A percentile compares a stretch with the other conserved stretches of the same genome.
These are phyloP conservation scores for Musca domestica DNA, from an alignment of 1,140 invertebrate genomes.

Conservation along the genomic window DNA sequence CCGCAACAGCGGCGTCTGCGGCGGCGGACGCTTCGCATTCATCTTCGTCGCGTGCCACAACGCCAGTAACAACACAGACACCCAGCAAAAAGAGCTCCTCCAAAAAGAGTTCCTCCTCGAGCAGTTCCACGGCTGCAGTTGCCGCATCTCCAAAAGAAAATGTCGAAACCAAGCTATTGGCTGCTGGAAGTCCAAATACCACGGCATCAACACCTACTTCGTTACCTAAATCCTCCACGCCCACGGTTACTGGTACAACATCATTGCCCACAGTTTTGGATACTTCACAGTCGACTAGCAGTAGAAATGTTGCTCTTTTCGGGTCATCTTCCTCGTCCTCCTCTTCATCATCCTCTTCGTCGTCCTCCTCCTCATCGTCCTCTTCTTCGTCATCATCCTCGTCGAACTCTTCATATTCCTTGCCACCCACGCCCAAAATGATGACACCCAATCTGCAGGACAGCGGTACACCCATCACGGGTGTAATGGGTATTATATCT, in stretches of 20 bases:
- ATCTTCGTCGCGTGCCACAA: not conserved
- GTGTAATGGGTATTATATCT: not conserved
- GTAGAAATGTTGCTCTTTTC: not conserved
- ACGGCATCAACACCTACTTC: not conserved
- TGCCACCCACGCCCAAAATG: conserved; percentile 42
- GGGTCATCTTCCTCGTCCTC: conserved; percentile 46
- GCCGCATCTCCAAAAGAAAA: no score
- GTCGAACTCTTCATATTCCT: conserved; percentile 47
- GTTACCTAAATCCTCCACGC: not conserved
- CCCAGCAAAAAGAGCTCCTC: conserved; percentile 24
- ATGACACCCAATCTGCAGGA: conserved; percentile 1
- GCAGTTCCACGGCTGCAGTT: not conserved
- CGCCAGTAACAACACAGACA: conserved; percentile 1
- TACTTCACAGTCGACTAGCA: not conserved
- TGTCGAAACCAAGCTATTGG: conserved; percentile 3
- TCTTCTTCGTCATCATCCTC: conserved; percentile 42
- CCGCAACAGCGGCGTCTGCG: conserved; percentile 10
- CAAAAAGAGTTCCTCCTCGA: conserved; percentile 8
- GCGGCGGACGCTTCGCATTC: conserved; percentile 16
- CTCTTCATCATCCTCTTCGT: conserved; percentile 48
- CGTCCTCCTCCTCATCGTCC: conserved; percentile 40
- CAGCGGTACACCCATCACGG: not conserved
- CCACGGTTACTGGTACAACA: not conserved
- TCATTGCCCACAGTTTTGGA: not conserved
- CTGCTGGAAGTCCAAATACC: not conserved